These are phyloP conservation scores for Epinephelus lanceolatus DNA, from an alignment of 2,113 vertebrate species.

Conservation along the genomic window DNA sequence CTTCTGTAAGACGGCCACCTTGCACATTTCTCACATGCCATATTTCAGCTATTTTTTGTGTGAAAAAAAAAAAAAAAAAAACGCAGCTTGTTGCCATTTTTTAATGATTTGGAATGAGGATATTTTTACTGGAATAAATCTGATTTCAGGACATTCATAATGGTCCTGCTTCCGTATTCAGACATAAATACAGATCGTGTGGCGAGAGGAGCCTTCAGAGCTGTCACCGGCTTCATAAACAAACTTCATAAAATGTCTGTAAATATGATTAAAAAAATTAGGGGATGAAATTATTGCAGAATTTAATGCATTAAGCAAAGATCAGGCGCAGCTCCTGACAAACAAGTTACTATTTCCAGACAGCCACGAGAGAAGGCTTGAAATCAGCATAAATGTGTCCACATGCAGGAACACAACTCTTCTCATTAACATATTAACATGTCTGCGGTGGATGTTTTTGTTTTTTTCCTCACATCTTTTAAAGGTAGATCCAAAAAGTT, in stretches of 20 bases:
- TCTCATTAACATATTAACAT: constrained; percentile 29
- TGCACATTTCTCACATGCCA: constrained; percentile 79
- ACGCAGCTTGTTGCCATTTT: constrained; percentile 77
- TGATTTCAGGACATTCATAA: constrained; percentile 76
- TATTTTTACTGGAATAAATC: constrained; percentile 73
- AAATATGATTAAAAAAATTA: constrained; percentile 19
- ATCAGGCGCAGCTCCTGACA: constrained; percentile 80
- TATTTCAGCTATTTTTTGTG: constrained; percentile 72
- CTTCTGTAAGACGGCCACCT: constrained; percentile 84
- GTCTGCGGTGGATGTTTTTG: constrained; percentile 1
- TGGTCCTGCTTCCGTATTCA: constrained; percentile 55
- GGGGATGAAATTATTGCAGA: constrained; percentile 11
- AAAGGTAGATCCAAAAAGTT: constrained; percentile 8
- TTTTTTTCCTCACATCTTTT: not conserved
- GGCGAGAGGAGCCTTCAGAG: constrained; percentile 45
- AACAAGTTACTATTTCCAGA: constrained; percentile 86
- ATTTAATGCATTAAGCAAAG: constrained; percentile 31
- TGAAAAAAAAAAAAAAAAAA: not conserved
- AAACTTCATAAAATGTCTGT: constrained; percentile 57
- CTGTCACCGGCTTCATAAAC: constrained; percentile 53
- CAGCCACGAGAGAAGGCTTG: constrained; percentile 69
- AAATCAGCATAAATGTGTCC: constrained; percentile 42
- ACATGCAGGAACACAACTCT: not conserved
- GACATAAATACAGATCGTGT: constrained; percentile 59
- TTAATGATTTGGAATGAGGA: constrained; percentile 75